Conservation (phyloP, 2,113 vertebrate species). For the Rallus limicola region DNA sequence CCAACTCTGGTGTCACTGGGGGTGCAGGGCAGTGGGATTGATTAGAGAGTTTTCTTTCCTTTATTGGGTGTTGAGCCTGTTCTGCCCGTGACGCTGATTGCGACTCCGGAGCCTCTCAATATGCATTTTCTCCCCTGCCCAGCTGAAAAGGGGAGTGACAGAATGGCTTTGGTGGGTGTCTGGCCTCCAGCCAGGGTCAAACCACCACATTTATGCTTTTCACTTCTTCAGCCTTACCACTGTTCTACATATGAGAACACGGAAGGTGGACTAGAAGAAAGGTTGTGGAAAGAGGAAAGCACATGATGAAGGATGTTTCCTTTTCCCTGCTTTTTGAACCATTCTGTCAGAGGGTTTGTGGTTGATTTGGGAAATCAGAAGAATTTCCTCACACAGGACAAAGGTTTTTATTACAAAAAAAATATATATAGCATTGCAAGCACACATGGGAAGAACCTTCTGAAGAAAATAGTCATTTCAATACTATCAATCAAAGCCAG, state of each 20-base stretch:
- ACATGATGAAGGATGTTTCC: neutral
- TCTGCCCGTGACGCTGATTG: too few relatives aligned
- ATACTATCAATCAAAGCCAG: neutral
- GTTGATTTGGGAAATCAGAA: neutral
- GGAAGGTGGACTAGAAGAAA: neutral
- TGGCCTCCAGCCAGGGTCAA: too few relatives aligned
- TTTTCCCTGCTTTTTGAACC: neutral
- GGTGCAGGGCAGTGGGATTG: too few relatives aligned
- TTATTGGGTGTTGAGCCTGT: too few relatives aligned
- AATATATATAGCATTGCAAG: rapidly evolving
- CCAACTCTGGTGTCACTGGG: too few relatives aligned
- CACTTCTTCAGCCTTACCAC: rapidly evolving
- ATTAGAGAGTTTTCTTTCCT: too few relatives aligned
- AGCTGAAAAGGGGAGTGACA: too few relatives aligned
- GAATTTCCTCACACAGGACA: neutral
- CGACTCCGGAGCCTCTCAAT: too few relatives aligned
- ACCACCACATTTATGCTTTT: neutral
- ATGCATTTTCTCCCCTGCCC: too few relatives aligned
- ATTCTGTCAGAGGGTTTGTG: neutral
- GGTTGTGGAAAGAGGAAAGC: neutral
- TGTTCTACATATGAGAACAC: neutral
- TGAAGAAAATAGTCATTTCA: neutral
- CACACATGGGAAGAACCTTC: neutral
- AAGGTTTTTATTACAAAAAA: neutral
- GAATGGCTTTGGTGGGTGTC: too few relatives aligned